A percentile compares a stretch with the other conserved stretches of the same genome.
These are phyloP conservation scores for Ceratoteleas bidentatus DNA, from an alignment of 1,140 invertebrate genomes.

Conservation along the genomic window DNA sequence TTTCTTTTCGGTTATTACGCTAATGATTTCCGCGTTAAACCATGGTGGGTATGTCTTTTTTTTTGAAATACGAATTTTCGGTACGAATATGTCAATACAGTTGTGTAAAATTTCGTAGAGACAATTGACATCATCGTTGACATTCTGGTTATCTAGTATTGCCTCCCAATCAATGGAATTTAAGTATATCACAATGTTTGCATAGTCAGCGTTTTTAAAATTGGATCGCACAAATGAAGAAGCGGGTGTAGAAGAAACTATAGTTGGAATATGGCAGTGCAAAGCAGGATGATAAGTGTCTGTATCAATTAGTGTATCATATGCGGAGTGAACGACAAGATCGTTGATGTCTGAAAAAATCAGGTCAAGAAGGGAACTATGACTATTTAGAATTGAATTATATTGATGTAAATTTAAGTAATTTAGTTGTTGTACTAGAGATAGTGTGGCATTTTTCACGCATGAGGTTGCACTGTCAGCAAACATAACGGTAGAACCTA, in stretches of 20 bases:
- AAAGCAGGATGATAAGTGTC: too few species aligned
- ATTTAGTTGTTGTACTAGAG: too few species aligned
- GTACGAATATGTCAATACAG: slow-evolving; percentile 8
- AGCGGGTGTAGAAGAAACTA: not conserved
- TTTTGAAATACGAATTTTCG: not conserved
- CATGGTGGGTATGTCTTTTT: slow-evolving; percentile 8
- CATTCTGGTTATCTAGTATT: not conserved
- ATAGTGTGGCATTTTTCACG: not conserved
- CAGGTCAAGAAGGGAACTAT: too few species aligned
- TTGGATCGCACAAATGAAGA: not conserved
- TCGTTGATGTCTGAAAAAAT: too few species aligned
- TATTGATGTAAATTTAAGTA: too few species aligned
- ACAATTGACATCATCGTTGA: slow-evolving; percentile 9
- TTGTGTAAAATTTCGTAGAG: slow-evolving; percentile 13
- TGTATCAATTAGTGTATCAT: too few species aligned
- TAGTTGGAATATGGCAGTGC: too few species aligned
- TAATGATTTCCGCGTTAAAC: slow-evolving; percentile 3
- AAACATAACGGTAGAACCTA: not conserved
- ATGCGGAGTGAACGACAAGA: too few species aligned
- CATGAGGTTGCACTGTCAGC: too few species aligned
- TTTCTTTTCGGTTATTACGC: not conserved
- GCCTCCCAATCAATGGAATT: not conserved
- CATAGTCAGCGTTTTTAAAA: slow-evolving; percentile 2
- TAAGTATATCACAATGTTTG: not conserved
- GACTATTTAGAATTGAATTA: too few species aligned